Percentiles rank a stretch among this genome's conserved stretches.
Evolutionary conservation across 2,113 vertebrate species (phyloP).

Genomic region (Larimichthys crocea): DNA sequence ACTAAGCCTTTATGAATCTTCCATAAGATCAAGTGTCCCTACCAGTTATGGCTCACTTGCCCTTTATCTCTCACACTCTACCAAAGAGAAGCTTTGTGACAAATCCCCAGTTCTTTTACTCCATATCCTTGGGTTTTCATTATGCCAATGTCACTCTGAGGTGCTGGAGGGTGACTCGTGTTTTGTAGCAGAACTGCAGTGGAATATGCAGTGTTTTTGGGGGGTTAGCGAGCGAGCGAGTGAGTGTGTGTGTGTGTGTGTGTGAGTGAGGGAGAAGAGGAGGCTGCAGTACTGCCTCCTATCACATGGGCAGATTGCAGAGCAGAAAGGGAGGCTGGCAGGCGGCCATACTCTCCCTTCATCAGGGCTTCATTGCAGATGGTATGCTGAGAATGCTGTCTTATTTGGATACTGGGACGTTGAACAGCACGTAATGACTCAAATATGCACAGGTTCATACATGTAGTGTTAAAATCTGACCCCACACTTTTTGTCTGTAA

Average conservation of each 20-base stretch:
- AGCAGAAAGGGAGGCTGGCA: constrained; percentile 83
- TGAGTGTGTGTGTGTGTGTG: constrained; percentile 20
- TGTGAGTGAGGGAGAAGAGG: constrained; percentile 58
- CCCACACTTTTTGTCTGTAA: neutral
- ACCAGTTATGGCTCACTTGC: constrained; percentile 66
- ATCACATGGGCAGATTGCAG: constrained; percentile 82
- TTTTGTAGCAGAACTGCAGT: constrained; percentile 73
- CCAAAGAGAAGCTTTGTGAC: constrained; percentile 70
- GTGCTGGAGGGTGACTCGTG: constrained; percentile 69
- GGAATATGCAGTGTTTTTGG: constrained; percentile 73
- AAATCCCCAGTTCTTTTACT: constrained; percentile 69
- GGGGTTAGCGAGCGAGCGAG: constrained; percentile 41
- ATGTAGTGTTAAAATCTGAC: neutral
- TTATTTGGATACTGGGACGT: constrained; percentile 56
- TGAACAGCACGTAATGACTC: constrained; percentile 43
- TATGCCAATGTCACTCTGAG: constrained; percentile 71
- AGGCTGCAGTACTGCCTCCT: constrained; percentile 75
- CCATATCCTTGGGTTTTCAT: constrained; percentile 72
- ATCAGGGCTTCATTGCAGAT: constrained; percentile 82
- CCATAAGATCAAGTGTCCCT: constrained; percentile 70
- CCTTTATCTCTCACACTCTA: constrained; percentile 65
- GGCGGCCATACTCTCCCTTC: constrained; percentile 72
- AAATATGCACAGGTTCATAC: constrained; percentile 20
- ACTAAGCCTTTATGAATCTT: constrained; percentile 76
- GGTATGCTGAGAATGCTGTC: constrained; percentile 82